Percentiles rank a stretch among this genome's conserved stretches.
Evolutionary conservation across 2,113 vertebrate genomes (phyloP).

Genomic region (Microtus richardsoni): DNA sequence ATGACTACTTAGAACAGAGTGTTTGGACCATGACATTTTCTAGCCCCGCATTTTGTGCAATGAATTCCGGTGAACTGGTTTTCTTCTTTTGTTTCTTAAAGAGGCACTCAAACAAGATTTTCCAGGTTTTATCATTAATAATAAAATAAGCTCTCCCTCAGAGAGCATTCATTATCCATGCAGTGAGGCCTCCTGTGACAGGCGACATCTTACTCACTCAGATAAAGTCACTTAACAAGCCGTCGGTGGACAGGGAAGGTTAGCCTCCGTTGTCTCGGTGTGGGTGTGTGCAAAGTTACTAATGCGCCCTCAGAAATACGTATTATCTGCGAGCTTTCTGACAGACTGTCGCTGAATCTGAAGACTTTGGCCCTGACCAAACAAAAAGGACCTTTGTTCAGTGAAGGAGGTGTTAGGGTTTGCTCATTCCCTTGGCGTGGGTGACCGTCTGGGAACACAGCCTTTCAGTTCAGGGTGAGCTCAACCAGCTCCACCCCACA

Average conservation of each 20-base stretch:
- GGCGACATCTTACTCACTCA: neutral
- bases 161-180: neutral
- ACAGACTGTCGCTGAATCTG: constrained; percentile 42
- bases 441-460: constrained; percentile 58
- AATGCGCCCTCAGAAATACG: constrained; percentile 18
- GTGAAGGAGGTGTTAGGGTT: constrained; percentile 38
- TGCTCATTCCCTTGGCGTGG: constrained; percentile 46
- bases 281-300: constrained; percentile 38
- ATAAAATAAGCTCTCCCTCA: neutral
- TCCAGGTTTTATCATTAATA: neutral
- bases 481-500: constrained; percentile 39
- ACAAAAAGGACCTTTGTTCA: constrained; percentile 66
- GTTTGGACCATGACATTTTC: neutral
- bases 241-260: constrained; percentile 5
- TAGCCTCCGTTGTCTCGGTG: constrained; percentile 11
- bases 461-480: constrained; percentile 64
- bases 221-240: constrained; percentile 40
- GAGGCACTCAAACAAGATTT: neutral
- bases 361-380: neutral
- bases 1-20: neutral
- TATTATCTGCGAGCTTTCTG: constrained; percentile 53
- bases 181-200: neutral
- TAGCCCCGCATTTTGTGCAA: neutral
- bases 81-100: neutral
- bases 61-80: neutral